Conservation (phyloP, 1,140 invertebrate species). For the Psix sp. region DNA sequence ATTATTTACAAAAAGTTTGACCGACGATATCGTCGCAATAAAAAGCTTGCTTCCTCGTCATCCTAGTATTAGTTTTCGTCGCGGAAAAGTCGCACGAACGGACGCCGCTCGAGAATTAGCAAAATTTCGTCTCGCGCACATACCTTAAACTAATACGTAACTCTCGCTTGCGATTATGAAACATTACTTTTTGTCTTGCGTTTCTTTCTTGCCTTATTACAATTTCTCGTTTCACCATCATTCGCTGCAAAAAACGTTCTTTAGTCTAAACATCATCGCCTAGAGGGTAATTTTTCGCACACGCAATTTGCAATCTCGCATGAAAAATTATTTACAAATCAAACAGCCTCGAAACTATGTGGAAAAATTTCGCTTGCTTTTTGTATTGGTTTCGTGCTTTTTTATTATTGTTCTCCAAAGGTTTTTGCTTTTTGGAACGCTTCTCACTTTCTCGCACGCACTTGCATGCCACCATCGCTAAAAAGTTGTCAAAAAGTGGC, state of each 20-base stretch:
- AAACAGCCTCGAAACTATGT: conserved; percentile 57
- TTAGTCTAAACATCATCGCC: conserved; percentile 59
- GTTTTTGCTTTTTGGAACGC: conserved; percentile 31
- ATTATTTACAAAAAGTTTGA: conserved; percentile 57
- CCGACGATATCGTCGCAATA: conserved; percentile 22
- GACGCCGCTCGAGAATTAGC: conserved; percentile 52
- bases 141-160: no score
- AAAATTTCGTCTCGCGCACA: conserved; percentile 43
- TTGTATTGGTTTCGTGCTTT: conserved; percentile 14
- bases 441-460: conserved; percentile 46
- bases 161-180: conserved; percentile 46
- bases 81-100: conserved; percentile 55
- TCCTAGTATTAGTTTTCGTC: conserved; percentile 23
- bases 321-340: conserved; percentile 62
- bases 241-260: conserved; percentile 52
- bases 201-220: conserved; percentile 23
- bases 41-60: conserved; percentile 23
- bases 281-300: conserved; percentile 51
- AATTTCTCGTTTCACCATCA: conserved; percentile 25
- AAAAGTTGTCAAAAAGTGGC: conserved; percentile 52
- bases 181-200: conserved; percentile 47
- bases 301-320: conserved; percentile 54
- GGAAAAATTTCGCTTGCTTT: conserved; percentile 49
- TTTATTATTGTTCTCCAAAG: conserved; percentile 11
- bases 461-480: conserved; percentile 44